Base-by-base conservation (phyloP, 2,797 vertebrate species). In the Leptoclinus maculatus region DNA sequence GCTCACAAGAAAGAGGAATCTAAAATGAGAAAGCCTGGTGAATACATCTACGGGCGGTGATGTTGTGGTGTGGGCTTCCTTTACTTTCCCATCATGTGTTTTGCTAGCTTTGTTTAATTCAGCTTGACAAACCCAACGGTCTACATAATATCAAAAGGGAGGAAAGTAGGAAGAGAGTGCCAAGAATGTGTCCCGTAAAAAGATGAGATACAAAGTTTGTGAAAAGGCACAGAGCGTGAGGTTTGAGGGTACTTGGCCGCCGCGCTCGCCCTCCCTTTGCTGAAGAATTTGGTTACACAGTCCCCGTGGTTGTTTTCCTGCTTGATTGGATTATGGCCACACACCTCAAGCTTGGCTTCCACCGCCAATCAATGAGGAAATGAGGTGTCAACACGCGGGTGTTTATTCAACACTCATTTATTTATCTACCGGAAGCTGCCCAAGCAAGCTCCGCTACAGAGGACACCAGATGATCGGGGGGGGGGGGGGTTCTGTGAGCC, bases 321-420 rank as follows among this genome's bases (percentile, higher is more conserved):
- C 80, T 74, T 95, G 92, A 96, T 92, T 93, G 94, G 94, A 96
- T 95, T 95, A 95, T 91, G 94, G 90, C 95, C 95, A 95, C 94
- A 95, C 94, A 95, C 93, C 93, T 94, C 83, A 84, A 90, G 83
- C 91, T 87, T 77, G 54, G 89, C 92, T 91, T 92, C 92, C 88
- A 87, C 90, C 88, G 93, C 92, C 93, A 94, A 95, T 95, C 93
- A 95, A 93, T 90, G 91, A 94, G 95, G 94, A 96, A 95, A 95
- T 94, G 92, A 95, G 92, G 92, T 95, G 95, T 96, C 95, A 95
- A 95, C 95, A 95, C 91, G 81, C 83, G 59, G 78, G 77, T 94
- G 93, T 96, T 96, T 95, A 92, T 92, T 94, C 90, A 92, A 82
- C 91, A 89, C 91, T 91, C 91, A 93, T 93, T 93, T 94, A 94